Percentiles rank a stretch among this genome's conserved stretches.
Evolutionary conservation across 2,797 vertebrate species (phyloP).

Genomic region (Acomys russatus): DNA sequence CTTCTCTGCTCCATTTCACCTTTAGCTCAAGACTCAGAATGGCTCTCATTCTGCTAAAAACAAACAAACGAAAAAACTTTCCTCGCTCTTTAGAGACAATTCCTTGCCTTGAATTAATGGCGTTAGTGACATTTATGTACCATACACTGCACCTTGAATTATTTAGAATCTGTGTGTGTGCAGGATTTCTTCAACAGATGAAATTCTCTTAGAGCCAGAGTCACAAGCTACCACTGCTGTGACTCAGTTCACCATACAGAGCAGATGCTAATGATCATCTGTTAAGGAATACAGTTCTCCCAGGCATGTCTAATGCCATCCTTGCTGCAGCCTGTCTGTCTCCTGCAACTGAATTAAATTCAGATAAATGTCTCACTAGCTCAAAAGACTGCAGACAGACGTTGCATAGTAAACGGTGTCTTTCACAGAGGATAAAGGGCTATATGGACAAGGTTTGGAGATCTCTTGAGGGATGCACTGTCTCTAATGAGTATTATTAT

Average conservation of each 20-base stretch:
- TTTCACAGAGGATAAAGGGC: background rate
- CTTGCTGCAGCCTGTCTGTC: conserved; percentile 22
- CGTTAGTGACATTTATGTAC: background rate
- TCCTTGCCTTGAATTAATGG: background rate
- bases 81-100: background rate
- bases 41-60: background rate
- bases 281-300: background rate
- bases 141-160: background rate
- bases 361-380: background rate
- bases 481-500: background rate
- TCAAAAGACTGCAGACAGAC: background rate
- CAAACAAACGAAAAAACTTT: background rate
- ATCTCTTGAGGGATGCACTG: background rate
- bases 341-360: conserved; percentile 15
- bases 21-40: background rate
- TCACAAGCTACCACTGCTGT: too few species aligned
- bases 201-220: background rate
- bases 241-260: background rate
- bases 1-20: background rate
- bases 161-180: background rate
- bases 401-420: background rate
- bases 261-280: background rate
- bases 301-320: background rate
- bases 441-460: background rate
- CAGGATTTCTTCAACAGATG: background rate